Evolutionary conservation across 92 coral and sea anemone genomes (phyloP), one percentile per base, ranked within the genome.

Genomic region (Plumapathes pennacea): DNA sequence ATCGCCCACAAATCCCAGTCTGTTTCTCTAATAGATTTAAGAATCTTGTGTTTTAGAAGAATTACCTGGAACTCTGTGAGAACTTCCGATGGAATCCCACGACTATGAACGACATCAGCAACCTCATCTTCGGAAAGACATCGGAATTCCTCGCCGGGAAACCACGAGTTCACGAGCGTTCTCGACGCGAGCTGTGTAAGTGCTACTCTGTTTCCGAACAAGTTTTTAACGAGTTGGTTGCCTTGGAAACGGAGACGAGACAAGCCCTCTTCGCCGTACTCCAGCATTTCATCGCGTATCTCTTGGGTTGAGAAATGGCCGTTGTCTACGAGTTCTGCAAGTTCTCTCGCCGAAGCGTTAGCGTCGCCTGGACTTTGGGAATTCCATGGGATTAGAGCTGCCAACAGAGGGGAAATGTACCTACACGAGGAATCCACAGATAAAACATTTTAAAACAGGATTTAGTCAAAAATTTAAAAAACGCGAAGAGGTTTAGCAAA

Each of bases 1-100:
- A 84, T 42, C 32, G 61, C 90, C 96, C 86, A 83, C 31, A 57
- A 58, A 22, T 83, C 86, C 96, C 90, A 83, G 74, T 83, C 88
- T 4, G 73, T 78, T 37, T 78, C 81, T 5, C 72, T 71, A 55
- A 88, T 42, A 12, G 63, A 67, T 40, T 60, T 48, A 12, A 88
- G 26, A n/a, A 88, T 64, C 61, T 83, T 84, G 32, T 73, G 83
- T 44, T 84, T 71, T 49, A 88, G 59, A 27, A 79, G 60, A 11
- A 84, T 77, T 2, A 88, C 56, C 60, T 82, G 82, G 36, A 86
- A 77, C 45, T 86, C 81, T 0, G 72, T 72, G 27, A 82, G 50
- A 19, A 85, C 41, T 31, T 83, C 84, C 31, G 59, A 19, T 5
- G 95, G 95, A 32, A 86, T 60, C 8, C 75, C 69, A 41, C 72